Conservation (phyloP, 1,140 invertebrate species). For the Drosophila littoralis region DNA sequence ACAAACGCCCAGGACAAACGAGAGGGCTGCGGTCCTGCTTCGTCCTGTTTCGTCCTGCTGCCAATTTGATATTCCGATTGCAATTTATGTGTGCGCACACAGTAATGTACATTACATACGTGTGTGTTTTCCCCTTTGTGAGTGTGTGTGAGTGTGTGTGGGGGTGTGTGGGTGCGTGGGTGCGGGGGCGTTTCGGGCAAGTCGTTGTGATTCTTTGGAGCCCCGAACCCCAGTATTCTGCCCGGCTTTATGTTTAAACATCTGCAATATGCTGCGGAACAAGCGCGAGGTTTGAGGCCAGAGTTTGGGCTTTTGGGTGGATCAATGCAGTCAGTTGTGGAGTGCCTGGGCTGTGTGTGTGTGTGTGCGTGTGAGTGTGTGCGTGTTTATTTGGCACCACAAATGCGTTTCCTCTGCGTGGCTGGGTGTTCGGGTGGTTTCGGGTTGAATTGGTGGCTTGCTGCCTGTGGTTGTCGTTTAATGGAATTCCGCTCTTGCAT, state of each 20-base stretch:
- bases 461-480: constrained; percentile 80
- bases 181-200: constrained; percentile 32
- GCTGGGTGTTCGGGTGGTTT: constrained; percentile 20
- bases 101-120: constrained; percentile 34
- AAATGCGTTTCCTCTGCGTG: constrained; percentile 74
- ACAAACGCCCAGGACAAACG: constrained; percentile 40
- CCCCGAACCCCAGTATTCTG: neutral
- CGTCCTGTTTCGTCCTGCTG: constrained; percentile 53
- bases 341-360: constrained; percentile 14
- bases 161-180: constrained; percentile 21
- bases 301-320: constrained; percentile 54
- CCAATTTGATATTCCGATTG: constrained; percentile 83
- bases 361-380: constrained; percentile 19
- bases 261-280: constrained; percentile 77
- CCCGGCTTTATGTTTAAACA: constrained; percentile 67
- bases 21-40: constrained; percentile 45
- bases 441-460: constrained; percentile 52
- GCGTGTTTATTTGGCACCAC: constrained; percentile 78
- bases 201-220: constrained; percentile 72
- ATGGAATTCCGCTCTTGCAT: constrained; percentile 81
- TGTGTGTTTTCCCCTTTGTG: constrained; percentile 3
- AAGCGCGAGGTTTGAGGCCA: constrained; percentile 19
- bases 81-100: constrained; percentile 71
- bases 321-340: constrained; percentile 63
- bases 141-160: constrained; percentile 19